These are phyloP conservation scores for Drosophila guanche DNA, from an alignment of 1,140 invertebrate genomes.

Conservation along the genomic window DNA sequence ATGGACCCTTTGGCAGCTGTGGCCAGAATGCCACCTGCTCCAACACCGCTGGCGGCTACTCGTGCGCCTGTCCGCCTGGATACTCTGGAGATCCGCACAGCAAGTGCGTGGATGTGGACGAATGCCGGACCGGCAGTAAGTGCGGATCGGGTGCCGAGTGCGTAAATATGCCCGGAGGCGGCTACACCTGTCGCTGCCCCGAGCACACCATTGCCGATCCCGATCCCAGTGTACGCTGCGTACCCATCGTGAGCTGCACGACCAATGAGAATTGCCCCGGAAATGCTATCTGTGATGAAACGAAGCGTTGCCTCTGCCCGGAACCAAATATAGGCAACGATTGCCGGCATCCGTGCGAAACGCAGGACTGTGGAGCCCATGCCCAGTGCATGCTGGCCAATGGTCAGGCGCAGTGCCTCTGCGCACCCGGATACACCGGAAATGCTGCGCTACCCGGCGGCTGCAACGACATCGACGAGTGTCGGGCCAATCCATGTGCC, in stretches of 20 bases:
- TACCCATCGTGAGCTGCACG: slow-evolving; percentile 91
- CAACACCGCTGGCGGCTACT: slow-evolving; percentile 90
- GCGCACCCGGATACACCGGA: slow-evolving; percentile 90
- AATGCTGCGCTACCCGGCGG: slow-evolving; percentile 87
- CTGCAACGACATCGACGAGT: slow-evolving; percentile 95
- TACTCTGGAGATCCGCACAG: slow-evolving; percentile 91
- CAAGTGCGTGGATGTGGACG: slow-evolving; percentile 92
- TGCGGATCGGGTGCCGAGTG: slow-evolving; percentile 93
- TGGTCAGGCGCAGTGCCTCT: slow-evolving; percentile 92
- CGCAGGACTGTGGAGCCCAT: slow-evolving; percentile 92
- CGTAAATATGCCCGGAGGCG: slow-evolving; percentile 91
- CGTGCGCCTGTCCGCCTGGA: slow-evolving; percentile 91
- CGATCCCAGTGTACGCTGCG: slow-evolving; percentile 90
- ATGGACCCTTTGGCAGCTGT: slow-evolving; percentile 92
- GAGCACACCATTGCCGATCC: slow-evolving; percentile 92
- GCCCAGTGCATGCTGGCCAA: slow-evolving; percentile 94
- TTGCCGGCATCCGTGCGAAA: slow-evolving; percentile 96
- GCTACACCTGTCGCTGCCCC: slow-evolving; percentile 91
- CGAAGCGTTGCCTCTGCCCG: slow-evolving; percentile 92
- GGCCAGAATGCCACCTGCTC: slow-evolving; percentile 92
- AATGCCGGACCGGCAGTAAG: slow-evolving; percentile 87
- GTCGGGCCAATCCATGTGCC: slow-evolving; percentile 90
- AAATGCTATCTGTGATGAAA: slow-evolving; percentile 92
- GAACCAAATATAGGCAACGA: slow-evolving; percentile 95
- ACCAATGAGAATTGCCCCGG: slow-evolving; percentile 92